Percentiles rank a stretch among this genome's conserved stretches.
These are phyloP conservation scores for Girardinus metallicus DNA, from an alignment of 2,797 vertebrate genomes.

Conservation along the genomic window DNA sequence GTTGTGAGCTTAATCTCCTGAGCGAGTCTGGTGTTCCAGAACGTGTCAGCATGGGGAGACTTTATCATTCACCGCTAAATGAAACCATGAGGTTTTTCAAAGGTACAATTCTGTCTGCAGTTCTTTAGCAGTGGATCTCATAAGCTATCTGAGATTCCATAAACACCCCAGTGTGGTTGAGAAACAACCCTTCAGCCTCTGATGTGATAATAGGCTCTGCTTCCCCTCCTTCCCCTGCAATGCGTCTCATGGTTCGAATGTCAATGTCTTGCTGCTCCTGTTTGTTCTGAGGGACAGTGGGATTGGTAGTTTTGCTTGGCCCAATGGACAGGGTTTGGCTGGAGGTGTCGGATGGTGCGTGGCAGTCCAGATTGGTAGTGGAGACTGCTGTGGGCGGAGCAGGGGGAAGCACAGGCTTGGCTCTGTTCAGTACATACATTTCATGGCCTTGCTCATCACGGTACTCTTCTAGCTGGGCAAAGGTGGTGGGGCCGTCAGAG, in stretches of 20 bases:
- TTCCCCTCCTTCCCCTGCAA: conserved; percentile 82
- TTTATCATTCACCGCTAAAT: not conserved
- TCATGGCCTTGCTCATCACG: conserved; percentile 87
- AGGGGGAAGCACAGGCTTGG: conserved; percentile 79
- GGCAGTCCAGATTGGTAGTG: conserved; percentile 65
- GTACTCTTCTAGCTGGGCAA: conserved; percentile 90
- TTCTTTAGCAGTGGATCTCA: conserved; percentile 88
- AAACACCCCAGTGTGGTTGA: conserved; percentile 83
- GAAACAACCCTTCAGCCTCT: conserved; percentile 82
- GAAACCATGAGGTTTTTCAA: not conserved
- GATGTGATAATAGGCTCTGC: conserved; percentile 76
- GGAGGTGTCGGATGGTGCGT: conserved; percentile 60
- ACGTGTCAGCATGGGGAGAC: not conserved
- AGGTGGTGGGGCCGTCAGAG: conserved; percentile 89
- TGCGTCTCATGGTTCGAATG: conserved; percentile 77
- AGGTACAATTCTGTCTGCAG: not conserved
- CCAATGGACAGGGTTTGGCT: conserved; percentile 64
- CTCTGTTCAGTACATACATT: conserved; percentile 91
- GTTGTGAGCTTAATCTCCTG: not conserved
- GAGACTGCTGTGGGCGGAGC: conserved; percentile 62
- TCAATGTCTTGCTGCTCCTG: conserved; percentile 61
- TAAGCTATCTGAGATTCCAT: conserved; percentile 89
- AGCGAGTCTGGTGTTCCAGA: not conserved
- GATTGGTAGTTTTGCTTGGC: conserved; percentile 52
- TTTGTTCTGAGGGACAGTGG: conserved; percentile 54